phyloP scores from a whole-genome alignment of 2,113 vertebrate genomes.

The Psittacula cyanocephala region DNA sequence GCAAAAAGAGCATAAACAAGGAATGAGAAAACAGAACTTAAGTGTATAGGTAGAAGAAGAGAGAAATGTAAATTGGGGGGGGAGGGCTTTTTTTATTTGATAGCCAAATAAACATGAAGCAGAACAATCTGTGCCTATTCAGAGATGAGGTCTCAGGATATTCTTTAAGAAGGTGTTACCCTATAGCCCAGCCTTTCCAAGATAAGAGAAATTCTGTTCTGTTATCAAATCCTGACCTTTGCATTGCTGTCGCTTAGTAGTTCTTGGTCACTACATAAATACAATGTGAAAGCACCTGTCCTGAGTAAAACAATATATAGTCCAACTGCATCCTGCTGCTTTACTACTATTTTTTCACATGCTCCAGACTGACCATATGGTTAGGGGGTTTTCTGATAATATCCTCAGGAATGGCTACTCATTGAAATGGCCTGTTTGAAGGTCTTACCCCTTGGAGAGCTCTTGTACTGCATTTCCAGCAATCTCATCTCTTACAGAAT shows the following conservation, averaged over 20 bases:
- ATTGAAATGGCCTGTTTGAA: neutral
- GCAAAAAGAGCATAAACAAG: neutral
- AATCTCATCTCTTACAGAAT: neutral
- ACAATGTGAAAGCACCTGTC: neutral
- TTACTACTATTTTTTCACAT: constrained; percentile 26
- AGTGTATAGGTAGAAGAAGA: neutral
- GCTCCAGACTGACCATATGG: constrained; percentile 38
- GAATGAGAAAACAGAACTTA: neutral
- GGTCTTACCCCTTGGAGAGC: neutral
- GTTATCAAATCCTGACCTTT: neutral
- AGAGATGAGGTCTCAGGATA: neutral
- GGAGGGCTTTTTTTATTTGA: neutral
- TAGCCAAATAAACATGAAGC: neutral
- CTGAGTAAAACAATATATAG: neutral
- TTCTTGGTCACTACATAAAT: neutral
- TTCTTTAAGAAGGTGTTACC: neutral
- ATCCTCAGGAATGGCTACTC: constrained; percentile 6
- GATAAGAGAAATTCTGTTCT: neutral
- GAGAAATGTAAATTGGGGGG: neutral
- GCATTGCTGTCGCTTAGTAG: neutral
- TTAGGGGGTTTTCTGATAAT: neutral
- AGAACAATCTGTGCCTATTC: neutral
- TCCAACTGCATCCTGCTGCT: constrained; percentile 17
- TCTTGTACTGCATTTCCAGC: neutral
- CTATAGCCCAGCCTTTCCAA: neutral